Evolutionary conservation across 92 coral and sea anemone species (phyloP).

Genomic region (Bergia sp.): DNA sequence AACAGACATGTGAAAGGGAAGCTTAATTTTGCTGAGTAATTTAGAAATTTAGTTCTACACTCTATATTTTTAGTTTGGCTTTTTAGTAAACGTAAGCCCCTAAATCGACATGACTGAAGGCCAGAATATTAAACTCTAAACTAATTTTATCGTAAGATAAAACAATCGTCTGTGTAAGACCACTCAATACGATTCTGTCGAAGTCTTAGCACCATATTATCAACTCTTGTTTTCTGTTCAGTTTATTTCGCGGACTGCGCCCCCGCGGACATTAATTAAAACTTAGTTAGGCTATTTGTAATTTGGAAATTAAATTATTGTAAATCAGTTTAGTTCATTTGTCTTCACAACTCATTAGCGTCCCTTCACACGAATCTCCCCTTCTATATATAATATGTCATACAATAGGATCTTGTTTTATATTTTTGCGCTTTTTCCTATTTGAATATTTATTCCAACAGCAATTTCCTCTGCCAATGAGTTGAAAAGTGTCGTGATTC

Average conservation of each 20-base stretch:
- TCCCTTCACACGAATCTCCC: neutral
- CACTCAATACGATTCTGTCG: neutral
- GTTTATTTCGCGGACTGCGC: neutral
- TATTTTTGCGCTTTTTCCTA: neutral
- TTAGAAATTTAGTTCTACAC: neutral
- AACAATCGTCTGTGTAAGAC: too few species aligned
- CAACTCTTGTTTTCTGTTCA: neutral
- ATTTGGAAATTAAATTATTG: conserved; percentile 23
- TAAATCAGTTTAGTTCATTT: conserved; percentile 7
- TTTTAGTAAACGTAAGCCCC: neutral
- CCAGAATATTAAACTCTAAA: neutral
- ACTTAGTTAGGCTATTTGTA: conserved; percentile 4
- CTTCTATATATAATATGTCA: neutral
- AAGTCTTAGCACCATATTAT: neutral
- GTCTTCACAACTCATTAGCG: conserved; percentile 2
- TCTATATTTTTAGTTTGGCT: neutral
- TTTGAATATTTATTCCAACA: neutral
- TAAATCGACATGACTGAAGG: too few species aligned
- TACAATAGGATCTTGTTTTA: neutral
- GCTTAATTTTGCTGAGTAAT: neutral
- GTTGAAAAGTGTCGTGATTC: neutral
- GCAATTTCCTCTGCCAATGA: conserved; percentile 3
- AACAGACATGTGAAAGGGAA: neutral
- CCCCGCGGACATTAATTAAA: neutral
- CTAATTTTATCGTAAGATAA: neutral